phyloP scores from a whole-genome alignment of 2,113 vertebrate species.

The Myrmecobius fasciatus region DNA sequence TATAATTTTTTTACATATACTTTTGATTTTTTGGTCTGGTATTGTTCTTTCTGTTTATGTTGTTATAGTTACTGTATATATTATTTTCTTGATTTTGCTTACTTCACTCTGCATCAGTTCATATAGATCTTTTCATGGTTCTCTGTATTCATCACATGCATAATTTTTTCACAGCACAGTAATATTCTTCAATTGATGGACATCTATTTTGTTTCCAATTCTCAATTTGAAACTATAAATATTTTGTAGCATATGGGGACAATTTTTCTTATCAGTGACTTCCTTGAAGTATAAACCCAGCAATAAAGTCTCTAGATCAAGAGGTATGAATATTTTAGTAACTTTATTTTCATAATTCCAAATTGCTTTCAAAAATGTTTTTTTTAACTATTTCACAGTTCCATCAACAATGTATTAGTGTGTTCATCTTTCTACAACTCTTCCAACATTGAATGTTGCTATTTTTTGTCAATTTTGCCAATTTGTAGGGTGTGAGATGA shows the following conservation, averaged over 20 bases:
- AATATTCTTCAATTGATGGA: background rate
- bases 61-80: background rate
- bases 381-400: background rate
- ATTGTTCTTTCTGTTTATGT: background rate
- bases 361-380: background rate
- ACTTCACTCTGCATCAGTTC: background rate
- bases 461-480: background rate
- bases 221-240: background rate
- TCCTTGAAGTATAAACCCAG: background rate
- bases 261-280: background rate
- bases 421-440: background rate
- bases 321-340: background rate
- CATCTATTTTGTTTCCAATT: background rate
- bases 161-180: background rate
- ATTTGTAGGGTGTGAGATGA: background rate
- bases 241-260: background rate
- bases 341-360: background rate
- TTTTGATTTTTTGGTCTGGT: background rate
- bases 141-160: background rate
- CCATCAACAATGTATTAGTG: background rate
- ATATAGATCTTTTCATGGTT: background rate
- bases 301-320: background rate
- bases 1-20: background rate
- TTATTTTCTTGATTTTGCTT: background rate
- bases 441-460: background rate